Base-by-base conservation (phyloP, 2,113 vertebrate genomes). In the Leptobrachium ailaonicum region DNA sequence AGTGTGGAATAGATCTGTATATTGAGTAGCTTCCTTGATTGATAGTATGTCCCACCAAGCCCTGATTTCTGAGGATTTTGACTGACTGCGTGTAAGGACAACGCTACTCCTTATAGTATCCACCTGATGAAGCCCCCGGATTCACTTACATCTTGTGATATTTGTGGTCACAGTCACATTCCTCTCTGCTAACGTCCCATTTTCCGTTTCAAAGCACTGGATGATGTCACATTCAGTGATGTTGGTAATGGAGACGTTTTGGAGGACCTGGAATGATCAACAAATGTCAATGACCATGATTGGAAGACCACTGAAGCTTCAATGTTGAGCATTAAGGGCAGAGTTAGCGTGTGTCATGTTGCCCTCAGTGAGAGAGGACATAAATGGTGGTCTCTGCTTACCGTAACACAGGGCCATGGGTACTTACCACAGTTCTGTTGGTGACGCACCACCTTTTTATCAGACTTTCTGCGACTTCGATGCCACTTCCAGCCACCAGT, bases 361-460 rank as follows among this genome's bases (percentile, higher is more conserved):
- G 20, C 20, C 20, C 20, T 32, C 20, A 32, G 20, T 4, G 9
- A 58, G 4, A 58, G 56, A 58, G 3, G 6, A 60, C 10, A 68
- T 10, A 12, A 32, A 13, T 3, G 13, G 13, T 2, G 0, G 40
- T 3, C 6, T 42, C 41, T 41, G 14, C 43, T 1, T 14, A 42
- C 9, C 13, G 9, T 20, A 11, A 71, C 45, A 32, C 47, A n/a
- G 14, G 9, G 45, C 4, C 9, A 4, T 14, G 41, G n/a, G 7
- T 6, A 60, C 83, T 75, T 71, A 84, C 83, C 2, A n/a, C 70
- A 83, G 97, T 97, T 87, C 82, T 68, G 0, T 87, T 89, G 3
- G 53, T 90, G 20, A 91, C 0, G 82, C 96, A 99, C 96, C 96
- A 99, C n/a, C 86, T 41, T 89, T 97, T 96, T 80, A 99, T 87